Percentiles rank a stretch among this genome's conserved stretches.
Conservation (phyloP, 2,797 vertebrate genomes). For the Enteromius fasciolatus region DNA sequence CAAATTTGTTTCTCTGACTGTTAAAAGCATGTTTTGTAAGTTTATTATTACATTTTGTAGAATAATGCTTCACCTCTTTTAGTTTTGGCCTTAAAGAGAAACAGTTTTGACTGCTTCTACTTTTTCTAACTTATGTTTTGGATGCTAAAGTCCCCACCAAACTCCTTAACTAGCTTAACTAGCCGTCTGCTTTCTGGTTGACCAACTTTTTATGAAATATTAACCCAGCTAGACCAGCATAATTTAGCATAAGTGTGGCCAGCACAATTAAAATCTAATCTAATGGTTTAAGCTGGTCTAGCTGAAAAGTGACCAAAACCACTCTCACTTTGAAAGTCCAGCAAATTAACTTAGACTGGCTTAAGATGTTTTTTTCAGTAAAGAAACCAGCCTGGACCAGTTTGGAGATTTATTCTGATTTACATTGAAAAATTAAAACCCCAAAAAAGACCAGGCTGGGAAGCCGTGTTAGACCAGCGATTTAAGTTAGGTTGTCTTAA, state of each 20-base stretch:
- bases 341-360: background rate
- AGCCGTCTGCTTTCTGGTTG: background rate
- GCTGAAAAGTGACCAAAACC: background rate
- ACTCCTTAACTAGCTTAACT: background rate
- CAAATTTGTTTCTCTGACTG: background rate
- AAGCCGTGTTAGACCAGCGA: too few species aligned
- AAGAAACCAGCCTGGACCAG: background rate
- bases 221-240: background rate
- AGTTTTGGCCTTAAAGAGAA: background rate
- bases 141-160: background rate
- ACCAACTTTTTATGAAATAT: background rate
- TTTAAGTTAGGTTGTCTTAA: background rate
- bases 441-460: too few species aligned
- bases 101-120: background rate
- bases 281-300: background rate
- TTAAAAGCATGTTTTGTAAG: background rate
- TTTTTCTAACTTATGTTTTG: background rate
- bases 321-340: background rate
- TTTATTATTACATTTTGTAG: constrained; percentile 19
- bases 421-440: background rate
- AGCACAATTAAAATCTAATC: background rate
- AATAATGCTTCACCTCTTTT: background rate
- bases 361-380: background rate
- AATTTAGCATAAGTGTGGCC: too few species aligned
- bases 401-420: background rate